Conservation (phyloP, 2,888 invertebrate species). For the Heliconius ethilla region DNA sequence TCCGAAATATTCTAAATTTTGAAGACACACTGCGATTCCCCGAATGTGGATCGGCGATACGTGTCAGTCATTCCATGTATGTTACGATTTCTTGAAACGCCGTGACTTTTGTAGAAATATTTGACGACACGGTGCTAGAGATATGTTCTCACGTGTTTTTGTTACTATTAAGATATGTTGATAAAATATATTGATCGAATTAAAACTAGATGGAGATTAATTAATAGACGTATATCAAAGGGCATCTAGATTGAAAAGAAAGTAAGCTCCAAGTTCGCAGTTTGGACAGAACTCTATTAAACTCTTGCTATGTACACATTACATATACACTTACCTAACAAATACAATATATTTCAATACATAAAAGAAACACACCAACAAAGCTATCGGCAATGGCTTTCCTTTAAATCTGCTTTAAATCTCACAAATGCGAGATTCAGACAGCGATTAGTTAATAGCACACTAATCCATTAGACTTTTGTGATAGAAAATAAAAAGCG, state of each 20-base stretch:
- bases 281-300: neutral
- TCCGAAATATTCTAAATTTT: slow-evolving; percentile 64
- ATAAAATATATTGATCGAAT: neutral
- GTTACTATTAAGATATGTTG: slow-evolving; percentile 48
- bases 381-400: neutral
- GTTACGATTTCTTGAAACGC: slow-evolving; percentile 74
- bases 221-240: neutral
- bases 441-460: slow-evolving; percentile 49
- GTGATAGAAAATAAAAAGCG: slow-evolving; percentile 66
- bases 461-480: slow-evolving; percentile 55
- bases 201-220: neutral
- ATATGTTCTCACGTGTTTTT: slow-evolving; percentile 63
- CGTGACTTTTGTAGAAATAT: slow-evolving; percentile 68
- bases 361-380: slow-evolving; percentile 4
- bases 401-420: slow-evolving; percentile 28
- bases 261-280: neutral
- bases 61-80: slow-evolving; percentile 79
- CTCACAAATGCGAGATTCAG: slow-evolving; percentile 40
- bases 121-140: slow-evolving; percentile 68
- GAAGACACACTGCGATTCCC: slow-evolving; percentile 62
- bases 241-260: neutral
- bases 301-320: neutral
- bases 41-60: slow-evolving; percentile 67
- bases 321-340: neutral
- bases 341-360: slow-evolving; percentile 1